phyloP scores from a whole-genome alignment of 2,797 vertebrate species.

The Sphaeramia orbicularis region DNA sequence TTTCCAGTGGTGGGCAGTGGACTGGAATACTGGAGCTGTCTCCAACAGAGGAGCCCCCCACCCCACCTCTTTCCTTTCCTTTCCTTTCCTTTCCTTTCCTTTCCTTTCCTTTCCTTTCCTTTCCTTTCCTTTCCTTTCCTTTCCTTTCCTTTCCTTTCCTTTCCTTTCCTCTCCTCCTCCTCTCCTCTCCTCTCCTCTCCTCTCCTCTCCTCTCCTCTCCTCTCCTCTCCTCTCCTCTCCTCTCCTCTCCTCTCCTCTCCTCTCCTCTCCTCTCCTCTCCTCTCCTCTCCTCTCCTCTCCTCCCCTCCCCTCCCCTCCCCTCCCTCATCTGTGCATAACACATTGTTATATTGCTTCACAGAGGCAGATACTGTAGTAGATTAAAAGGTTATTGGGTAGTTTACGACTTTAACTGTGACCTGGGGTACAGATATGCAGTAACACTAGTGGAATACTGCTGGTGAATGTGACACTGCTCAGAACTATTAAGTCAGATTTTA shows the following conservation, averaged over 20 bases:
- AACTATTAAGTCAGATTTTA: background rate
- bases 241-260: constrained; percentile 16
- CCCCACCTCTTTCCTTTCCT: background rate
- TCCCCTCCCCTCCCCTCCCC: no score
- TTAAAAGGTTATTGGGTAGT: background rate
- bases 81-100: background rate
- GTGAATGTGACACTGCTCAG: background rate
- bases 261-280: constrained; percentile 1
- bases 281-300: no score
- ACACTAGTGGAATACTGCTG: background rate
- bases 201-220: constrained; percentile 15
- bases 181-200: background rate
- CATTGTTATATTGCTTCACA: background rate
- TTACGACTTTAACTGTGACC: background rate
- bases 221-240: background rate
- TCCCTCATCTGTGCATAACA: background rate
- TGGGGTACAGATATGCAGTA: background rate
- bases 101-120: background rate
- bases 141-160: no score
- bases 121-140: no score
- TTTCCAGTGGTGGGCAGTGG: constrained; percentile 55
- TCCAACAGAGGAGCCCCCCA: background rate
- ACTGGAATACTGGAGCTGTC: constrained; percentile 48
- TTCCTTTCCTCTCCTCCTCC: background rate
- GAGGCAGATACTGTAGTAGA: background rate